Percentiles rank a stretch among this genome's conserved stretches.
phyloP scores from a whole-genome alignment of 2,888 invertebrate genomes.

The Drosophila gaucha region DNA sequence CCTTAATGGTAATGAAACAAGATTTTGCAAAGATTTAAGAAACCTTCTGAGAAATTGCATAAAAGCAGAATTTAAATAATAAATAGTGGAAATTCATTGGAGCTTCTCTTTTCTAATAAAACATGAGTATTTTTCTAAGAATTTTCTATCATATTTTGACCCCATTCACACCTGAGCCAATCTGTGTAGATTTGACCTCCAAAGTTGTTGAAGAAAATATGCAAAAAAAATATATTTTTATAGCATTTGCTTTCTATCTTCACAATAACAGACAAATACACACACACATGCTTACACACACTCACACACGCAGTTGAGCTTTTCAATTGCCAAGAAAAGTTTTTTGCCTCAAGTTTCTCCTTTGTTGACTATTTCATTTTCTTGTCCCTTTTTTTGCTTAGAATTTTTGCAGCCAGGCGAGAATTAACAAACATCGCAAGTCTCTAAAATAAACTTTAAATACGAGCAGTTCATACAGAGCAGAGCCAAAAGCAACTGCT shows the following conservation, averaged over 20 bases:
- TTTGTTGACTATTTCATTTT: constrained; percentile 55
- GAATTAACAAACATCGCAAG: constrained; percentile 71
- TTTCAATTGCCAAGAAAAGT: constrained; percentile 76
- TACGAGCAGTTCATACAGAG: constrained; percentile 43
- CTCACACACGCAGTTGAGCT: constrained; percentile 31
- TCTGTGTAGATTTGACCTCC: constrained; percentile 29
- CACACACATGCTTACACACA: not conserved
- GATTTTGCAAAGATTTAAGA: constrained; percentile 6
- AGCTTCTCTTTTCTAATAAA: not conserved
- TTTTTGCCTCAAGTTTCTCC: constrained; percentile 62
- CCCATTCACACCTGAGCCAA: constrained; percentile 20
- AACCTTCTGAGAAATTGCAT: not conserved
- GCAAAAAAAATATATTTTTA: constrained; percentile 47
- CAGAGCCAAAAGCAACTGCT: constrained; percentile 33
- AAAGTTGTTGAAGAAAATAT: constrained; percentile 13
- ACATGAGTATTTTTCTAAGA: not conserved
- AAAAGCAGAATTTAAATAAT: not conserved
- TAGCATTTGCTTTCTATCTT: constrained; percentile 51
- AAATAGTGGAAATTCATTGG: too few relatives aligned
- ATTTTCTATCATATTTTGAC: not conserved
- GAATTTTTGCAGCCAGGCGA: constrained; percentile 44
- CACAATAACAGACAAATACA: constrained; percentile 34
- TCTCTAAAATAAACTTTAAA: constrained; percentile 60
- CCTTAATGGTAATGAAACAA: constrained; percentile 6
- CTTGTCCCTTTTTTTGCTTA: constrained; percentile 2